Evolutionary conservation across 1,140 invertebrate genomes (phyloP).

Genomic region (Calephelis virginiensis): DNA sequence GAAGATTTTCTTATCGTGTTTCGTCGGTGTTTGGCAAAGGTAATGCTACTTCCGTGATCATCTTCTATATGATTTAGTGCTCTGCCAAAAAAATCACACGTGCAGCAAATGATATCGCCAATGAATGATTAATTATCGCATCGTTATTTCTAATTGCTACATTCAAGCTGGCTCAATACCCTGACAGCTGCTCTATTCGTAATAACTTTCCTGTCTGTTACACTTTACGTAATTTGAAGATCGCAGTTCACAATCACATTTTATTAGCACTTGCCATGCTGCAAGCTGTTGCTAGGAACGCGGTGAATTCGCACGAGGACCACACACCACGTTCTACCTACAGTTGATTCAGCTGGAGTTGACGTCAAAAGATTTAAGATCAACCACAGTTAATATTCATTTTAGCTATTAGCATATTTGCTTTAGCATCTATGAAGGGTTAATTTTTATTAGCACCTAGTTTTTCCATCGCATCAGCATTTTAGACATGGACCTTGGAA

Average conservation of each 20-base stretch:
- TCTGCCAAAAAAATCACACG: background rate
- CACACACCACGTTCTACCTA: background rate
- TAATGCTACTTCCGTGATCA: conserved; percentile 38
- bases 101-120: background rate
- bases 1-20: conserved; percentile 81
- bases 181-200: conserved; percentile 6
- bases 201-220: background rate
- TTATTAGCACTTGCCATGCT: conserved; percentile 7
- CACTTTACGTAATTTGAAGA: conserved; percentile 3
- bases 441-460: no score
- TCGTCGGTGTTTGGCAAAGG: conserved; percentile 80
- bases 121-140: background rate
- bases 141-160: background rate
- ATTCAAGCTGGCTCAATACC: background rate
- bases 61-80: background rate
- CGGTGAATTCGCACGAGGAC: background rate
- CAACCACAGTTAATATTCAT: background rate
- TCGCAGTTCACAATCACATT: background rate
- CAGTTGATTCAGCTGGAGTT: background rate
- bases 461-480: no score
- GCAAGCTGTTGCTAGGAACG: conserved; percentile 3
- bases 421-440: background rate
- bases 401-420: background rate
- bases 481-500: no score
- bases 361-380: background rate